Conservation (phyloP, 2,888 invertebrate species). For the Coenonympha arcania region DNA sequence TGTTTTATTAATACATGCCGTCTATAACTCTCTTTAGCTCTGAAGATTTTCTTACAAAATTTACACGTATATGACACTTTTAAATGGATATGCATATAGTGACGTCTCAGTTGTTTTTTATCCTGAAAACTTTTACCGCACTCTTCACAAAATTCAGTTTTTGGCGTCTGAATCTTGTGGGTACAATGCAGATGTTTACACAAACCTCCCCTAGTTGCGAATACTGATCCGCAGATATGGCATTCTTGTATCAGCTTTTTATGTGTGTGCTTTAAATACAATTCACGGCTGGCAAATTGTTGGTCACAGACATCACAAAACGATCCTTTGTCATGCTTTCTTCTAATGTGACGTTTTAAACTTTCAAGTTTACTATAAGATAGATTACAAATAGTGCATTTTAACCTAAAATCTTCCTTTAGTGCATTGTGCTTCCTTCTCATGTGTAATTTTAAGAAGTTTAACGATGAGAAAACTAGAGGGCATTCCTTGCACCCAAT, state of each 20-base stretch:
- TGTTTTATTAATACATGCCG: constrained; percentile 59
- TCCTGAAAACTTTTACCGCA: constrained; percentile 61
- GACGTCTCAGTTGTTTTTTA: constrained; percentile 55
- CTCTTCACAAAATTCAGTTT: constrained; percentile 52
- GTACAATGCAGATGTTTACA: constrained; percentile 57
- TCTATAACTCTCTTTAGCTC: constrained; percentile 59
- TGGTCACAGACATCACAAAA: constrained; percentile 58
- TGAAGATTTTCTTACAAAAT: constrained; percentile 55
- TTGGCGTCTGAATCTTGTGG: constrained; percentile 55
- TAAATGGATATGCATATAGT: constrained; percentile 58
- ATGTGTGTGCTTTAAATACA: constrained; percentile 56
- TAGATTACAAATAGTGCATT: constrained; percentile 61
- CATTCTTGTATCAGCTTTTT: constrained; percentile 55
- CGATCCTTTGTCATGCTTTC: constrained; percentile 57
- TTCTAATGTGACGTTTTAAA: constrained; percentile 56
- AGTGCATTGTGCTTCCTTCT: constrained; percentile 60
- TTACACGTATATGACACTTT: constrained; percentile 58
- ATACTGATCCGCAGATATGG: constrained; percentile 56
- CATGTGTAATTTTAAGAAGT: constrained; percentile 62
- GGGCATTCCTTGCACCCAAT: constrained; percentile 57
- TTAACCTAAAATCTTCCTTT: constrained; percentile 54
- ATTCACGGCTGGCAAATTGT: constrained; percentile 52
- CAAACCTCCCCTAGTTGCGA: constrained; percentile 55
- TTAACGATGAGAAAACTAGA: constrained; percentile 55
- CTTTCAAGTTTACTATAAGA: constrained; percentile 67